Conservation (phyloP, 2,888 invertebrate genomes). For the Euplexia lucipara region DNA sequence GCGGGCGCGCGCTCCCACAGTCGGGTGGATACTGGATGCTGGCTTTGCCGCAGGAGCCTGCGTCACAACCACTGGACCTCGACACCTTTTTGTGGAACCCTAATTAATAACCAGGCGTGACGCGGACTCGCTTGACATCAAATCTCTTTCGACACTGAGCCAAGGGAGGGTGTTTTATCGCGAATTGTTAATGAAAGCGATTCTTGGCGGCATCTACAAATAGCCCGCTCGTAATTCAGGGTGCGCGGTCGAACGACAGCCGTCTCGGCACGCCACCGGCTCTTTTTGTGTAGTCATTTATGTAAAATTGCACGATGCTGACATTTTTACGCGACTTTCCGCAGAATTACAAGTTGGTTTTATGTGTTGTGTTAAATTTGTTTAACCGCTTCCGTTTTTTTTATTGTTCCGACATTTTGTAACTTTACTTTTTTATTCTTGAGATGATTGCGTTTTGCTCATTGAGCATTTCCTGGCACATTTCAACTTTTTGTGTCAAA, state of each 20-base stretch:
- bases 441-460: conserved; percentile 6
- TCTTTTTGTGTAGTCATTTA: conserved; percentile 63
- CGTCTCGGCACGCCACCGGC: conserved; percentile 44
- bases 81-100: conserved; percentile 88
- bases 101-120: conserved; percentile 87
- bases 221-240: conserved; percentile 56
- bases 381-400: conserved; percentile 38
- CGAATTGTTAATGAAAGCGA: conserved; percentile 70
- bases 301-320: conserved; percentile 57
- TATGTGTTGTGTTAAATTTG: conserved; percentile 52
- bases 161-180: conserved; percentile 63
- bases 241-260: conserved; percentile 49
- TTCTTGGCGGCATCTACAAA: conserved; percentile 62
- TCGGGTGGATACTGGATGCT: conserved; percentile 83
- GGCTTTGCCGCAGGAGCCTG: conserved; percentile 88
- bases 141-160: conserved; percentile 69
- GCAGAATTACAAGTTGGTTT: conserved; percentile 51
- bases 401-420: conserved; percentile 26
- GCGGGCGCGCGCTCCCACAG: conserved; percentile 77
- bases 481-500: conserved; percentile 26
- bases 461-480: conserved; percentile 5
- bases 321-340: conserved; percentile 53
- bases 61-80: conserved; percentile 86
- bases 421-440: conserved; percentile 19
- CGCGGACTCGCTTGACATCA: conserved; percentile 74